These are phyloP conservation scores for Trematomus loennbergii DNA, from an alignment of 2,113 vertebrate species.

Conservation along the genomic window DNA sequence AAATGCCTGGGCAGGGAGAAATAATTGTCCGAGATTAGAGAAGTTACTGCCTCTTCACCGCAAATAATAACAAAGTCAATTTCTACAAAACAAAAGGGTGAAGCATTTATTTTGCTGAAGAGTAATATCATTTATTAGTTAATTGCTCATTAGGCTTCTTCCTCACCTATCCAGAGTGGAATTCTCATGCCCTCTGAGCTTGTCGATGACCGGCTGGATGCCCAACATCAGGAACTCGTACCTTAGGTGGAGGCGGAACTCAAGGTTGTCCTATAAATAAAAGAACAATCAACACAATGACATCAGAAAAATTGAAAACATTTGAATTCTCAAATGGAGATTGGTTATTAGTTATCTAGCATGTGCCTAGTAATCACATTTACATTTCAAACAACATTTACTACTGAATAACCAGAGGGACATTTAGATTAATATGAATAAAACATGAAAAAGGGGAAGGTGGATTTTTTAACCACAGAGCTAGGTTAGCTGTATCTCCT, in stretches of 20 bases:
- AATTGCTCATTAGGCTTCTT: not conserved
- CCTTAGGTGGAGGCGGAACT: constrained; percentile 95
- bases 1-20: constrained; percentile 86
- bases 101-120: not conserved
- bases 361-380: not conserved
- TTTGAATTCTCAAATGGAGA: not conserved
- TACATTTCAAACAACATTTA: not conserved
- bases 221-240: constrained; percentile 99
- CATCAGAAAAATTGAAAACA: not conserved
- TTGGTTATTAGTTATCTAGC: not conserved
- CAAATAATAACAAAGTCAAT: not conserved
- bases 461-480: not conserved
- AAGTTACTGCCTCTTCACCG: not conserved
- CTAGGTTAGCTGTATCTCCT: not conserved
- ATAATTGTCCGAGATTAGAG: not conserved
- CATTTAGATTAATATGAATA: not conserved
- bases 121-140: not conserved
- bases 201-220: constrained; percentile 97
- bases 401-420: not conserved
- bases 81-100: not conserved
- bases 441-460: not conserved
- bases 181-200: constrained; percentile 94
- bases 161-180: constrained; percentile 94
- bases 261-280: constrained; percentile 90
- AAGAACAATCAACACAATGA: not conserved